Evolutionary conservation across 1,140 invertebrate genomes (phyloP).

Genomic region (Semibalanus balanoides): DNA sequence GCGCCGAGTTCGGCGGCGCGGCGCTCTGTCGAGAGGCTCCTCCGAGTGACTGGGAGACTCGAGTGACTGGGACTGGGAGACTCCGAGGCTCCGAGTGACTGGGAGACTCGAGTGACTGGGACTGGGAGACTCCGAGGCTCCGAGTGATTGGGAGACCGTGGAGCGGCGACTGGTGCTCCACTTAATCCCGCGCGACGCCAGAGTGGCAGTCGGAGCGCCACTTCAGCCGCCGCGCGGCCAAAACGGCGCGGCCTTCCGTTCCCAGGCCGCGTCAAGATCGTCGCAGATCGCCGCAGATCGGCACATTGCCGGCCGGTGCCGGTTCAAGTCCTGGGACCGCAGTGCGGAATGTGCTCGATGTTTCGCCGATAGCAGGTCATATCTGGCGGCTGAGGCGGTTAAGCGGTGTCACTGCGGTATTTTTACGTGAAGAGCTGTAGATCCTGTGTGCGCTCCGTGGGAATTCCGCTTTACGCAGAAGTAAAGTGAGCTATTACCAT

Average conservation of each 20-base stretch:
- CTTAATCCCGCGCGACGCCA: background rate
- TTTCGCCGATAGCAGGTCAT: background rate
- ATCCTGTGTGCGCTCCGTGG: background rate
- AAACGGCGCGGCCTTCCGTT: background rate
- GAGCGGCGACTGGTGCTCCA: too few relatives aligned
- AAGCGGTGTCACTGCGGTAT: background rate
- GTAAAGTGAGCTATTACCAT: background rate
- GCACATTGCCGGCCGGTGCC: too few relatives aligned
- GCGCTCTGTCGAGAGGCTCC: too few relatives aligned
- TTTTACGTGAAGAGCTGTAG: background rate
- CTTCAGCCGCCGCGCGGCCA: background rate
- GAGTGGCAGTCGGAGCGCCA: background rate
- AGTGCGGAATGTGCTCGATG: background rate
- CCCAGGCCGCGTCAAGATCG: background rate
- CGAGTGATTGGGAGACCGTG: too few relatives aligned
- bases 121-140: too few relatives aligned
- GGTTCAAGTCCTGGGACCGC: too few relatives aligned
- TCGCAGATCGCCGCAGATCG: background rate
- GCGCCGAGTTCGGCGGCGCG: too few relatives aligned
- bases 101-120: too few relatives aligned
- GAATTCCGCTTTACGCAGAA: background rate
- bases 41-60: too few relatives aligned
- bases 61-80: too few relatives aligned
- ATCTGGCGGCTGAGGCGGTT: background rate
- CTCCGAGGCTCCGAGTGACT: too few relatives aligned